These are phyloP conservation scores for sheep (Ovis aries) DNA, from an alignment of 2,113 vertebrate genomes.

Conservation along the genomic window DNA sequence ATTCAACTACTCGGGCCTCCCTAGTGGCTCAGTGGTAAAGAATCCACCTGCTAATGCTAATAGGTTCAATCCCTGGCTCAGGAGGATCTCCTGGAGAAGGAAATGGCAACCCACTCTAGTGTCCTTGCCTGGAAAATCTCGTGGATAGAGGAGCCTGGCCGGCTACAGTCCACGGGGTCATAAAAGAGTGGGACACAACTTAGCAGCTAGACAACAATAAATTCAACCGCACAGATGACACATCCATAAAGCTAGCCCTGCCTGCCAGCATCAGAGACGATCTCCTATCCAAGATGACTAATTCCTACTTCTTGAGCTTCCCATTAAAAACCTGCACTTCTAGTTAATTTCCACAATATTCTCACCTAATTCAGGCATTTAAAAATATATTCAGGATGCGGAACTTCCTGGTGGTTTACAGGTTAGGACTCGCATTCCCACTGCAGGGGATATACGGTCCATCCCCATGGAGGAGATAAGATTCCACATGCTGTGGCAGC, in stretches of 20 bases:
- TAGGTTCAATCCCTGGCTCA: neutral
- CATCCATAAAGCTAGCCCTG: neutral
- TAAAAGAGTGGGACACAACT: neutral
- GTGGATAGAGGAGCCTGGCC: neutral
- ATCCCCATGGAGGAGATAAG: neutral
- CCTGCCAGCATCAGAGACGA: neutral
- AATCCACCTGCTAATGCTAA: neutral
- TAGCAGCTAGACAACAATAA: neutral
- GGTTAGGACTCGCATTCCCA: neutral
- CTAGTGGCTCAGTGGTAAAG: neutral
- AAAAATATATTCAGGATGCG: neutral
- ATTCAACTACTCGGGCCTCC: neutral
- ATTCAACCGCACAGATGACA: neutral
- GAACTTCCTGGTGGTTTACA: neutral
- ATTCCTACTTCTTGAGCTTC: neutral
- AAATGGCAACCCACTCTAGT: neutral
- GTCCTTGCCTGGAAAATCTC: neutral
- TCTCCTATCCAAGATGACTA: neutral
- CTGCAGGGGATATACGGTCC: neutral
- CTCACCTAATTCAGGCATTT: neutral
- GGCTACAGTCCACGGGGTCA: neutral
- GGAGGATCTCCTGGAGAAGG: neutral
- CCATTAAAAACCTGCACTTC: neutral
- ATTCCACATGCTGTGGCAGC: neutral
- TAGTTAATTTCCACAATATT: neutral